Evolutionary conservation across 2,113 vertebrate species (phyloP).

Genomic region (Epinephelus cyanopodus): DNA sequence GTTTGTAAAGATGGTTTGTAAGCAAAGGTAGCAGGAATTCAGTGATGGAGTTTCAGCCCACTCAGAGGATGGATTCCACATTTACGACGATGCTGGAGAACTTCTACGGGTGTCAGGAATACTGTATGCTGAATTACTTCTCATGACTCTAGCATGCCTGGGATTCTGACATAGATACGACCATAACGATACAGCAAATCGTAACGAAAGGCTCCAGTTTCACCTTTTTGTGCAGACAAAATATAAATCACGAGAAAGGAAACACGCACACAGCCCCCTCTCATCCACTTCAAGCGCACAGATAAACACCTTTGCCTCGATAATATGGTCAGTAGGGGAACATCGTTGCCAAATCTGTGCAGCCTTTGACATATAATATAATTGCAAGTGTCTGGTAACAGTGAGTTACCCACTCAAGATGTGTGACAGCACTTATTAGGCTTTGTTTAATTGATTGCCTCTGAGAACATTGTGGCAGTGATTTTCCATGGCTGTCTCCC

Average conservation of each 20-base stretch:
- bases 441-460: conserved; percentile 46
- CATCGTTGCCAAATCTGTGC: conserved; percentile 4
- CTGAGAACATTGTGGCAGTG: conserved; percentile 36
- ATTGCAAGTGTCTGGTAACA: conserved; percentile 21
- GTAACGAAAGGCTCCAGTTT: conserved; percentile 25
- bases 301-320: conserved; percentile 9
- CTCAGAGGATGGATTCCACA: background rate
- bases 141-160: background rate
- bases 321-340: background rate
- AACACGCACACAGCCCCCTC: background rate
- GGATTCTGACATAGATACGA: conserved; percentile 7
- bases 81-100: background rate
- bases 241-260: background rate
- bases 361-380: background rate
- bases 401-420: conserved; percentile 41
- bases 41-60: background rate
- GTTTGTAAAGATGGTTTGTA: conserved; percentile 17
- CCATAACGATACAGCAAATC: background rate
- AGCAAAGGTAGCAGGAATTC: conserved; percentile 12
- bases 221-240: background rate
- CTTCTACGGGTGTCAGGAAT: background rate
- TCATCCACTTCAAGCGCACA: background rate
- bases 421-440: conserved; percentile 36
- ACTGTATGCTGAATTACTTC: conserved; percentile 12
- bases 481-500: conserved; percentile 61